phyloP scores from a whole-genome alignment of 2,797 vertebrate genomes.

The Mus minutoides region DNA sequence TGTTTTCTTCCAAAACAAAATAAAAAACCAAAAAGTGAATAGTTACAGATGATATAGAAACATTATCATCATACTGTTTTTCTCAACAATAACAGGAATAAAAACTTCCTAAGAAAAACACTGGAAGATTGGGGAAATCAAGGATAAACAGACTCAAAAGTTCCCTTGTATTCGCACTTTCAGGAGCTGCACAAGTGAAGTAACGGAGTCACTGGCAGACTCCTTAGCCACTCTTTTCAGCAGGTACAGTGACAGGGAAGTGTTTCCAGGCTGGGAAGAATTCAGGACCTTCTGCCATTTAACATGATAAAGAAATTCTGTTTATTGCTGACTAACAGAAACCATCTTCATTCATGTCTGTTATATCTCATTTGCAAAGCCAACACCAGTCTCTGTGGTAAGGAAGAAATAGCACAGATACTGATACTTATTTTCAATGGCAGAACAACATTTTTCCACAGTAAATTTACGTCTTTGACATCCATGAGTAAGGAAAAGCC shows the following conservation, averaged over 20 bases:
- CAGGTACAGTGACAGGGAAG: not conserved
- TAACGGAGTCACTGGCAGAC: not conserved
- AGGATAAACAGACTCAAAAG: not conserved
- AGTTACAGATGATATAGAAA: conserved; percentile 63
- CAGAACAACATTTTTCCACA: conserved; percentile 57
- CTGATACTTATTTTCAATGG: conserved; percentile 18
- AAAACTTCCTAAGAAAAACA: conserved; percentile 33
- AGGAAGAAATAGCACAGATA: not conserved
- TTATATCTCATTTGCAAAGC: conserved; percentile 15
- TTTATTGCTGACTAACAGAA: not conserved
- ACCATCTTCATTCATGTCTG: not conserved
- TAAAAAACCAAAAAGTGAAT: conserved; percentile 35
- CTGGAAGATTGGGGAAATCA: conserved; percentile 30
- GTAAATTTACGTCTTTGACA: conserved; percentile 34
- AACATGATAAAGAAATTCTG: not conserved
- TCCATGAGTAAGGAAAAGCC: not conserved
- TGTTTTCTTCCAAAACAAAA: not conserved
- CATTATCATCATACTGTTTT: conserved; percentile 5
- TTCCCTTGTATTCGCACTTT: not conserved
- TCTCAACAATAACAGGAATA: conserved; percentile 38
- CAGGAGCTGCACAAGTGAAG: not conserved
- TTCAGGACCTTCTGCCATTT: not conserved
- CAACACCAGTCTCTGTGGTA: conserved; percentile 14
- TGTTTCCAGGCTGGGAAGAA: not conserved
- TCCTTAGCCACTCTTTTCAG: not conserved